Evolutionary conservation across 2,113 vertebrate genomes (phyloP), one percentile per base, ranked within the genome.

Genomic region (Paracanthobrama guichenoti): DNA sequence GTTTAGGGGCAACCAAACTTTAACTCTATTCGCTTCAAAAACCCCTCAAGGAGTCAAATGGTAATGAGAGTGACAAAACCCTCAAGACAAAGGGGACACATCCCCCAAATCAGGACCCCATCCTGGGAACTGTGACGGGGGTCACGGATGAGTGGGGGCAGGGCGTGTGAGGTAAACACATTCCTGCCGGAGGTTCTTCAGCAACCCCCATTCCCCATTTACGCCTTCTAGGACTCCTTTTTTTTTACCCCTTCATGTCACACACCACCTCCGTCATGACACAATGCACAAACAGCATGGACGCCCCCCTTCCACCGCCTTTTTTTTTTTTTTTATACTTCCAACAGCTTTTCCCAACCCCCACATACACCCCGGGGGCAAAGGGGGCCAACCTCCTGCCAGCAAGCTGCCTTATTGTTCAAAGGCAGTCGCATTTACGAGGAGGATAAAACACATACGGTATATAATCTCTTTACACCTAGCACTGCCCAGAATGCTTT

Each of bases 341-440:
- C 66, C 81, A 85, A 84, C 79, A 78, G 77, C 62, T 82, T 74
- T 78, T 48, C 78, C 87, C 73, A 84, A 55, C 81, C 80, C 80
- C 76, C 75, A 85, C 86, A 75, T 60, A 87, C 81, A 85, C 76
- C 88, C 87, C 3, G 35, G 82, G 87, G 87, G 87, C 78, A 88
- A 88, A 86, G 78, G 66, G 71, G 87, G 82, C 62, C 78, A 76
- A 88, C 87, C 87, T 88, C 87, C 87, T 84, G 87, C 78, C 77
- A 76, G 87, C 87, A 88, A 88, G 87, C 87, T 84, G 87, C 81
- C 87, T 83, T 83, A 88, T 88, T 88, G 87, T 88, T 88, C 73
- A 88, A 86, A 88, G 78, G 10, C 85, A 84, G 82, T 44, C 72
- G 35, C 79, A 69, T 82, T 86, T 78, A 82, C 11, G 73, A 55